Base-by-base conservation (phyloP, 1,140 invertebrate species). In the Papilio glaucus region DNA sequence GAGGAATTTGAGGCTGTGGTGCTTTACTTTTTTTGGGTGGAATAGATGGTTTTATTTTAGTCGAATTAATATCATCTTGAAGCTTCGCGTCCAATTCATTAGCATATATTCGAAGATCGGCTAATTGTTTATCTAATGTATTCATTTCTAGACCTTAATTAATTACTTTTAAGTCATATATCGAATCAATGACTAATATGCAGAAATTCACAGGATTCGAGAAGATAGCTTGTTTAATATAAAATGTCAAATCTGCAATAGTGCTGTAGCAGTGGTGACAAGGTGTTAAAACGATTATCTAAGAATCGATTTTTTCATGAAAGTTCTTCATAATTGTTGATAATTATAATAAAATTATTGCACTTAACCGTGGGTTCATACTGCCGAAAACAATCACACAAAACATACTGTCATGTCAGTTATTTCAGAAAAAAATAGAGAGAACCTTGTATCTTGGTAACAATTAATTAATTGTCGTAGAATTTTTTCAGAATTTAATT, bases 111-210 rank as follows among this genome's bases (percentile, higher is more conserved):
- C 94, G 88, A 68, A 95, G 81, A 82, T 95, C 94, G 3, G 94
- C 94, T 72, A 95, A 82, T 80, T 95, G 94, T 78, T 93, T 94
- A 72, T 94, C 94, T 57, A 95, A 84, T 33, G 94, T 93, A 85
- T 94, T 94, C 94, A 95, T 94, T 53, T 77, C 29, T 53, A 57
- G 26, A 53, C 8, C 33, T 15, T 53, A 49, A 53, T 12, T 83
- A 15, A 72, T 37, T 45, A 41, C 29, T 77, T 77, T 39, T 71
- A 61, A 29, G 60, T 68, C 38, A 71, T 76, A 70, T 72, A 74
- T 62, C 61, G 15, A 49, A 21, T 37, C 24, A 53, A 18, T 69
- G 29, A 69, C 42, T 53, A 69, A 69, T 69, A 53, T 45, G 26
- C 26, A 29, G 42, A 53, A 68, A 53, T 45, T 29, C 67, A 53